These are phyloP conservation scores for Lineus longissimus DNA, from an alignment of 1,140 invertebrate genomes.

Conservation along the genomic window DNA sequence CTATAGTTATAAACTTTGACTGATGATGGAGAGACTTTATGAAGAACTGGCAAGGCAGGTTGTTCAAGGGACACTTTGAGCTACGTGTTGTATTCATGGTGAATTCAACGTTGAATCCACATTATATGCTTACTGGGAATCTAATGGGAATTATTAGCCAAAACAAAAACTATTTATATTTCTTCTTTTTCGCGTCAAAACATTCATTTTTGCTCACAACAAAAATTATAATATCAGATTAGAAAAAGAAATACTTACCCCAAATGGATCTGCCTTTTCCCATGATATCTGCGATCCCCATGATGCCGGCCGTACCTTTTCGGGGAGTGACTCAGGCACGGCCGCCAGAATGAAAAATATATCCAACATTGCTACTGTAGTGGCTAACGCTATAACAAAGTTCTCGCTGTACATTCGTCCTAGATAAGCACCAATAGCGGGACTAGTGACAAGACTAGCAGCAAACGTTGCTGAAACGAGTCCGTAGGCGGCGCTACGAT, in stretches of 20 bases:
- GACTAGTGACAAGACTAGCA: conserved; percentile 94
- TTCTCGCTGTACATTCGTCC: conserved; percentile 86
- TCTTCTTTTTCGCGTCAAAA: too few species aligned
- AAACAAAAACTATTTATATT: too few species aligned
- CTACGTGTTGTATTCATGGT: too few species aligned
- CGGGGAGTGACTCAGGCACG: conserved; percentile 95
- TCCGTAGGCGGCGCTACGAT: conserved; percentile 93
- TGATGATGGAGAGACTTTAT: too few species aligned
- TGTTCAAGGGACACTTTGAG: too few species aligned
- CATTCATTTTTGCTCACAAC: too few species aligned
- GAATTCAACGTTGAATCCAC: too few species aligned
- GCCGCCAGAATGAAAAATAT: conserved; percentile 97
- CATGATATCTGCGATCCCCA: conserved; percentile 57
- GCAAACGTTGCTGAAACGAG: conserved; percentile 97
- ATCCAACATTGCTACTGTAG: conserved; percentile 89
- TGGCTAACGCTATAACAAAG: conserved; percentile 90
- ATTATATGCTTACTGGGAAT: too few species aligned
- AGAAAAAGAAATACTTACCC: conserved; percentile 59
- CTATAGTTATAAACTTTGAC: too few species aligned
- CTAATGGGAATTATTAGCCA: too few species aligned
- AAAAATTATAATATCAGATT: too few species aligned
- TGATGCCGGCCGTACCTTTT: conserved; percentile 56
- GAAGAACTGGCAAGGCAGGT: too few species aligned
- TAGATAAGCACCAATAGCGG: conserved; percentile 90
- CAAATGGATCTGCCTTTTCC: conserved; percentile 97